Percentiles rank a stretch among this genome's conserved stretches.
Conservation (phyloP, 2,888 invertebrate species). For the Rhabditoides inermis region DNA sequence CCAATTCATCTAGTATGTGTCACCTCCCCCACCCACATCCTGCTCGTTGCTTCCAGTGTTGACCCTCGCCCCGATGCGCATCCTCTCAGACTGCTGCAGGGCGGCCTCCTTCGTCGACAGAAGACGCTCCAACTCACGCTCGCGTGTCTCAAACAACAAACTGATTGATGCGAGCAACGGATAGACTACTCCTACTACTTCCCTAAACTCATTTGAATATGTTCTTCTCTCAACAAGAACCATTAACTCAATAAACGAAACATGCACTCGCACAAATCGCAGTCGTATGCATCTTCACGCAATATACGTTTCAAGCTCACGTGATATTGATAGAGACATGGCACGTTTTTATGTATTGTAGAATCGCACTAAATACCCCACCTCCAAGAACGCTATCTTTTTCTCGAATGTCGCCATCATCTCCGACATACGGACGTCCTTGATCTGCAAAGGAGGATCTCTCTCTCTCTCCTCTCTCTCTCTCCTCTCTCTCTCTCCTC, state of each 20-base stretch:
- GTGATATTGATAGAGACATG: too few species aligned
- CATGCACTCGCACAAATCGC: too few species aligned
- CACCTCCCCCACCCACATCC: conserved; percentile 1
- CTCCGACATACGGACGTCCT: conserved; percentile 32
- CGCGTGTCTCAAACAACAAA: conserved; percentile 31
- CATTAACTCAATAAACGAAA: neutral
- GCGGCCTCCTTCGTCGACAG: conserved; percentile 54
- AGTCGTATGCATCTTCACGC: too few species aligned
- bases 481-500: conserved; percentile 14
- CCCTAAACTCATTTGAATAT: neutral
- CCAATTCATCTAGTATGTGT: neutral
- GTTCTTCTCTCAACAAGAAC: neutral
- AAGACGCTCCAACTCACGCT: conserved; percentile 53
- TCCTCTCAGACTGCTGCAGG: conserved; percentile 53
- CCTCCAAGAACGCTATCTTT: conserved; percentile 30
- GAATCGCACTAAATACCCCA: neutral
- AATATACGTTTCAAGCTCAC: too few species aligned
- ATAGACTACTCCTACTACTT: neutral
- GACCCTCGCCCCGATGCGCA: conserved; percentile 31
- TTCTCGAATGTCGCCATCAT: conserved; percentile 32
- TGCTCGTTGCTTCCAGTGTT: neutral
- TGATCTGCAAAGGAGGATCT: conserved; percentile 13
- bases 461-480: conserved; percentile 6
- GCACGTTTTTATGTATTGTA: too few species aligned
- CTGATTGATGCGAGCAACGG: too few species aligned